Conservation (phyloP, 2,797 vertebrate species). For the Delichon dasypus region DNA sequence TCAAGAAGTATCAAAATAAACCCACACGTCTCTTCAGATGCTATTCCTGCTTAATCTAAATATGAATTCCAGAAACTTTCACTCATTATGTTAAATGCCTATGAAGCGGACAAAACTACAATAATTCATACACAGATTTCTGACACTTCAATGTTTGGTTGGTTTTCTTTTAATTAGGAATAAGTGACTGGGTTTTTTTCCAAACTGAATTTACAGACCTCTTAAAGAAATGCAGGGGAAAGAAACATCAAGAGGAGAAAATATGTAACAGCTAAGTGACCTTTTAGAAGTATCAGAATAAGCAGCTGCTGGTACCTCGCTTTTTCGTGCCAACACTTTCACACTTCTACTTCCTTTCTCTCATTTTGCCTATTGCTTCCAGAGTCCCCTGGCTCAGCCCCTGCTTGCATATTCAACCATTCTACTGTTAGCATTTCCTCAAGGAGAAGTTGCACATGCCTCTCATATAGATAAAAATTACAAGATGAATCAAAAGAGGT, state of each 20-base stretch:
- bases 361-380: neutral
- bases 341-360: neutral
- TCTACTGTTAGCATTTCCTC: neutral
- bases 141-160: neutral
- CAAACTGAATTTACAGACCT: neutral
- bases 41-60: neutral
- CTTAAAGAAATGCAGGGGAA: neutral
- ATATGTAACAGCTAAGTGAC: neutral
- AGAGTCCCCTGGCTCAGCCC: neutral
- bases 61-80: neutral
- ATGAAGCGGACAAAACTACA: neutral
- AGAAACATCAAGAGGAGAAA: neutral
- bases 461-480: neutral
- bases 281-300: neutral
- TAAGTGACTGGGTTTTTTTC: accelerated
- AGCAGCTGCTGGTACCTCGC: neutral
- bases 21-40: neutral
- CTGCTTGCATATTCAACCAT: neutral
- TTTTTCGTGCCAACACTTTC: neutral
- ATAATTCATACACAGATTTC: neutral
- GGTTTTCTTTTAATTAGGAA: neutral
- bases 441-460: neutral
- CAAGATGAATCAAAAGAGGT: neutral
- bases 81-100: neutral
- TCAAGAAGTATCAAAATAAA: neutral